phyloP scores from a whole-genome alignment of 2,888 invertebrate species.

The Thymelicus sylvestris region DNA sequence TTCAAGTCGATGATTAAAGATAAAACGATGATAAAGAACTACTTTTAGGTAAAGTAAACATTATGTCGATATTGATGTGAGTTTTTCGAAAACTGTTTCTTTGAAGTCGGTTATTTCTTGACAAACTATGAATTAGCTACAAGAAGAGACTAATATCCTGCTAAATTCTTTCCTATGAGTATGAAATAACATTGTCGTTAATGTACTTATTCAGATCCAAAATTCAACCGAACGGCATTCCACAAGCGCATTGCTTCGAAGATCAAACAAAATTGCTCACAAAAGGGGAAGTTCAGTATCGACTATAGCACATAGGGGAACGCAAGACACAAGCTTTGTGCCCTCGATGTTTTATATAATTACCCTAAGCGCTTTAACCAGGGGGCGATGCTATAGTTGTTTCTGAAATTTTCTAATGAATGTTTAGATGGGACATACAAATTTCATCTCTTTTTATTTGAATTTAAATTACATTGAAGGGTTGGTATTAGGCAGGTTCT shows the following conservation, averaged over 20 bases:
- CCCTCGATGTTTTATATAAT: conserved; percentile 75
- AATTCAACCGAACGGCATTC: conserved; percentile 36
- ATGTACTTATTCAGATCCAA: neutral
- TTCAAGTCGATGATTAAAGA: too few relatives aligned
- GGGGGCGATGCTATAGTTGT: conserved; percentile 63
- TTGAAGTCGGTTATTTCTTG: too few relatives aligned
- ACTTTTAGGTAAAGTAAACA: too few relatives aligned
- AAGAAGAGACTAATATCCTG: too few relatives aligned
- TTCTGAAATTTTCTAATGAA: conserved; percentile 75
- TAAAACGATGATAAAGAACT: too few relatives aligned
- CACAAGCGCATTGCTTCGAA: conserved; percentile 57
- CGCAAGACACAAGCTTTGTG: conserved; percentile 64
- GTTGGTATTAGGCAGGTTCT: conserved; percentile 54
- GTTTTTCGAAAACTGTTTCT: too few relatives aligned
- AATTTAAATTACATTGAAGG: conserved; percentile 70
- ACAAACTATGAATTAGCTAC: too few relatives aligned
- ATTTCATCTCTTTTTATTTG: conserved; percentile 69
- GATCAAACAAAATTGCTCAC: conserved; percentile 78
- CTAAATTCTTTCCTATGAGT: neutral
- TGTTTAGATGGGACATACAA: conserved; percentile 80
- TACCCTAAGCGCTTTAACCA: conserved; percentile 80
- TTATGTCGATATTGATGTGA: too few relatives aligned
- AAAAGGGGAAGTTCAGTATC: conserved; percentile 65
- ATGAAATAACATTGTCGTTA: neutral
- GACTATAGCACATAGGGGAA: conserved; percentile 71